Base-by-base conservation (phyloP, 2,113 vertebrate genomes). In the Eurypyga helias region DNA sequence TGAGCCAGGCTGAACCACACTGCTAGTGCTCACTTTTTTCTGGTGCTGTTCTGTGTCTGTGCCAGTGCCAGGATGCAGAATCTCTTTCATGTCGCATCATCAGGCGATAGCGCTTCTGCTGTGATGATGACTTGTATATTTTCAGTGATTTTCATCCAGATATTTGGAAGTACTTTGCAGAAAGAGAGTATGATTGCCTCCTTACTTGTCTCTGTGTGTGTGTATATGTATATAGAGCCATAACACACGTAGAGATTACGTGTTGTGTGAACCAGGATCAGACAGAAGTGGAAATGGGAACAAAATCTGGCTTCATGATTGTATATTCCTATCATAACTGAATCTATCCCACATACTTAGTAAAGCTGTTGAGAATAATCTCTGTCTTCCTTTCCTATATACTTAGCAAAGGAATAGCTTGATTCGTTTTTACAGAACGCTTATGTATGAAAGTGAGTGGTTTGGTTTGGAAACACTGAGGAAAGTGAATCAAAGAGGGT, bases 81-180 rank as follows among this genome's bases (percentile, higher is more conserved):
- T 81, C n/a, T 61, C 61, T 61, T 69, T 60, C 51, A 46, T 43
- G 43, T 33, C 12, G 21, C 70, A 48, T 19, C 2, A 0, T 65
- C 73, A 83, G 21, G 55, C n/a, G 13, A 66, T 10, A 26, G 17
- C 17, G 48, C 33, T 38, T 84, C 29, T 60, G 36, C 54, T 75
- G 25, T 28, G 34, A 19, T 62, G 24, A 16, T 48, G 57, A 34
- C 31, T 62, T 49, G 31, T 64, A 34, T 10, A 2, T 91, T 82
- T 94, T 46, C 48, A n/a, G 45, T 71, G 70, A 54, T 93, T 88
- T 76, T 91, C 46, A 45, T 72, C 36, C 52, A 67, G 52, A 34
- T 15, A 80, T 94, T 96, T 95, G 52, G 31, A 94, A 94, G 28
- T 66, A 43, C 60, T 86, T 85, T 83, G 49, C 45, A 86, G 77